Percentiles rank a stretch among this genome's conserved stretches.
Conservation (phyloP, 2,888 invertebrate genomes). For the Lochmaea capreae region DNA sequence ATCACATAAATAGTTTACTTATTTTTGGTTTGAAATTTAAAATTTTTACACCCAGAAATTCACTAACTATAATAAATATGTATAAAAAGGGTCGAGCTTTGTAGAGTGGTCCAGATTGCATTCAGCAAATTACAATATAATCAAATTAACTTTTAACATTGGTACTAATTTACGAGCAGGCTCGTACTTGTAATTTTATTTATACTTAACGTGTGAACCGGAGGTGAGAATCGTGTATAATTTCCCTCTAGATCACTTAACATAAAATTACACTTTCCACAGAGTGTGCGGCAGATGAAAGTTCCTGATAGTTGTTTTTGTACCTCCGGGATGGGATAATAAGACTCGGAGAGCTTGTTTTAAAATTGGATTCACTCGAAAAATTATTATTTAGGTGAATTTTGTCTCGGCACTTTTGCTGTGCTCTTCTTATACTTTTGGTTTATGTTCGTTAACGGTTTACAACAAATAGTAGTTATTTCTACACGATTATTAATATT, state of each 20-base stretch:
- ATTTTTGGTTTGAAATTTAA: too few relatives aligned
- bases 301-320: conserved; percentile 40
- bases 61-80: too few relatives aligned
- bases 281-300: conserved; percentile 43
- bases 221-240: conserved; percentile 55
- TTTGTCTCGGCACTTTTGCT: conserved; percentile 5
- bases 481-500: too few relatives aligned
- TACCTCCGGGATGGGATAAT: conserved; percentile 21
- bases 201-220: conserved; percentile 54
- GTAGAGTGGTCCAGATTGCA: conserved; percentile 57
- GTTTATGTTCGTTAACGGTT: background rate
- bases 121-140: conserved; percentile 63
- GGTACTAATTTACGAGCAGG: conserved; percentile 40
- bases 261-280: conserved; percentile 56
- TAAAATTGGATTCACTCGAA: conserved; percentile 28
- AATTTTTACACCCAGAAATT: too few relatives aligned
- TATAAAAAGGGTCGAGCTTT: conserved; percentile 41
- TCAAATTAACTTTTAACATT: conserved; percentile 61
- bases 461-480: background rate
- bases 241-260: conserved; percentile 60
- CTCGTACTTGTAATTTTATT: conserved; percentile 53
- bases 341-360: conserved; percentile 27
- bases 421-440: background rate
- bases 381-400: conserved; percentile 28
- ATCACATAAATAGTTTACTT: too few relatives aligned